These are phyloP conservation scores for Coturnix japonica DNA, from an alignment of 2,113 vertebrate species.

Conservation along the genomic window DNA sequence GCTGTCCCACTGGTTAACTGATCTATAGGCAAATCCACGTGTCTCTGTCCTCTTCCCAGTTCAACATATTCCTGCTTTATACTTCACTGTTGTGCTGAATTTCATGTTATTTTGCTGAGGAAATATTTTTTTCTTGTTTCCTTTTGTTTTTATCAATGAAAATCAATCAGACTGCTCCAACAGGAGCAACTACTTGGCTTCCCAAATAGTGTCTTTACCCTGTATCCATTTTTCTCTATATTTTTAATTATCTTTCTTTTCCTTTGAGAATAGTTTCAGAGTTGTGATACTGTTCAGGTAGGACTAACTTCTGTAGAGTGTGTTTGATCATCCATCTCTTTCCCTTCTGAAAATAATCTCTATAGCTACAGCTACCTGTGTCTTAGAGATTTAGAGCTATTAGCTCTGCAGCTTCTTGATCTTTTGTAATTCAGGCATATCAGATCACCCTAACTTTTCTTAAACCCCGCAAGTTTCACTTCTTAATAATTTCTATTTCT, in stretches of 20 bases:
- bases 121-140: neutral
- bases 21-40: neutral
- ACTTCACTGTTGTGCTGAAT: neutral
- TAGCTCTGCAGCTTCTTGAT: neutral
- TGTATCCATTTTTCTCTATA: neutral
- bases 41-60: neutral
- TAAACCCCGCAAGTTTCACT: neutral
- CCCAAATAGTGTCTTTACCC: neutral
- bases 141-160: neutral
- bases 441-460: neutral
- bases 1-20: neutral
- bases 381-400: neutral
- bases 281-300: neutral
- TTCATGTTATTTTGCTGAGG: neutral
- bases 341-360: conserved; percentile 2
- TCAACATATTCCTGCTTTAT: neutral
- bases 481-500: neutral
- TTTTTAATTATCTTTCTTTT: neutral
- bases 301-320: neutral
- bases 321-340: neutral
- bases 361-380: neutral
- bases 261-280: neutral
- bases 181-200: neutral
- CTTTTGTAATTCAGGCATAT: neutral
- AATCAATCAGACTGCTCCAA: neutral